These are phyloP conservation scores for Picus viridis DNA, from an alignment of 2,797 vertebrate species.

Conservation along the genomic window DNA sequence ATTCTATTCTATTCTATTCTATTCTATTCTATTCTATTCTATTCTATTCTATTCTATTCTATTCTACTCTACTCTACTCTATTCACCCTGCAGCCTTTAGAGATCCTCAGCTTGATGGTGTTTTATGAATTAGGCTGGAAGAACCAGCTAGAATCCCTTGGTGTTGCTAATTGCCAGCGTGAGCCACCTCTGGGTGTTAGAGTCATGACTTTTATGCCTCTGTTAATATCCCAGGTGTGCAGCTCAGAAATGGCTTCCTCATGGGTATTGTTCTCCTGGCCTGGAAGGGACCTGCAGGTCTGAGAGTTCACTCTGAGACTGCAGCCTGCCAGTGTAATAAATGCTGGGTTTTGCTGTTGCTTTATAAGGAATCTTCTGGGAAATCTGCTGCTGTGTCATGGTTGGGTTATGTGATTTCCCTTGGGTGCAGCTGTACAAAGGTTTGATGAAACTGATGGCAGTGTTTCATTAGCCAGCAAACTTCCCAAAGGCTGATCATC, in stretches of 20 bases:
- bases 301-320: not conserved
- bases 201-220: not conserved
- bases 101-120: not conserved
- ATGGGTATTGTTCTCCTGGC: not conserved
- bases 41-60: too few species aligned
- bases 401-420: not conserved
- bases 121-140: not conserved
- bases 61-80: too few species aligned
- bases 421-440: not conserved
- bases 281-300: fast-evolving
- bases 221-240: not conserved
- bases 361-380: not conserved
- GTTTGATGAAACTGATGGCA: not conserved
- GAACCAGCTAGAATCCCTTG: not conserved
- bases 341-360: not conserved
- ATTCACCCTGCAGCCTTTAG: not conserved
- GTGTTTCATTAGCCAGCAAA: not conserved
- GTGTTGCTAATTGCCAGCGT: not conserved
- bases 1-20: too few species aligned
- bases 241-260: not conserved
- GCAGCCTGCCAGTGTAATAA: not conserved
- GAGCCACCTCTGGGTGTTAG: not conserved
- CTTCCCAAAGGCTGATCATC: not conserved
- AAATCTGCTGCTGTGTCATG: not conserved
- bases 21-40: too few species aligned